Base-by-base conservation (phyloP, 2,797 vertebrate species). In the Tokudaia muenninki region DNA sequence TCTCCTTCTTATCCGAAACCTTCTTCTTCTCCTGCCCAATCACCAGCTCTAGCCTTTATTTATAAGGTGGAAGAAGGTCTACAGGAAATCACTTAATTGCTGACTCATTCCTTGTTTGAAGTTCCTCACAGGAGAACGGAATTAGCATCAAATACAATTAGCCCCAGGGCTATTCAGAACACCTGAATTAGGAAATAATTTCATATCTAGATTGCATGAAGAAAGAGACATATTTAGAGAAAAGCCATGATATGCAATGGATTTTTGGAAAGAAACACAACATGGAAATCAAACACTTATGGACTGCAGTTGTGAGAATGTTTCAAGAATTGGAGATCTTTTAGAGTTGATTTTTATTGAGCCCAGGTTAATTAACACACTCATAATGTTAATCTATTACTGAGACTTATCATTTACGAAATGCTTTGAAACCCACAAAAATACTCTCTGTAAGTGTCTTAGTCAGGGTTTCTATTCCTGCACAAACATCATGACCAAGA, bases 161-260 rank as follows among this genome's bases (percentile, higher is more conserved):
- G 52, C 52, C 52, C 52, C 52, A 52, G 52, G 52, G 52, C 52
- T 52, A 13, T 52, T 1, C 52, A 10, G 11, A 52, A 52, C 4
- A 57, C 91, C 78, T 61, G n/a, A 80, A 81, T 65, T 31, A 31
- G 0, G 44, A 70, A 74, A 57, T 44, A 82, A 82, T 88, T 82
- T 84, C 59, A 87, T 92, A 82, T 92, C 96, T 37, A 59, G 67
- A 61, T 93, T 92, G 22, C 26, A 92, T 8, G 44, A 78, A 90
- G 89, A 87, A 92, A 89, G 8, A 78, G 17, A 41, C 11, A 67
- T 34, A 94, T 97, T 94, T 87, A 92, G 50, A 94, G 22, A 37
- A 31, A 87, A 91, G 21, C 55, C 21, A 55, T 67, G 50, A 59
- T 59, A 0, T 90, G 87, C 87, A 97, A 81, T 88, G 70, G 26